These are phyloP conservation scores for Masnerella sp. DNA, from an alignment of 2,888 invertebrate species.

Conservation along the genomic window DNA sequence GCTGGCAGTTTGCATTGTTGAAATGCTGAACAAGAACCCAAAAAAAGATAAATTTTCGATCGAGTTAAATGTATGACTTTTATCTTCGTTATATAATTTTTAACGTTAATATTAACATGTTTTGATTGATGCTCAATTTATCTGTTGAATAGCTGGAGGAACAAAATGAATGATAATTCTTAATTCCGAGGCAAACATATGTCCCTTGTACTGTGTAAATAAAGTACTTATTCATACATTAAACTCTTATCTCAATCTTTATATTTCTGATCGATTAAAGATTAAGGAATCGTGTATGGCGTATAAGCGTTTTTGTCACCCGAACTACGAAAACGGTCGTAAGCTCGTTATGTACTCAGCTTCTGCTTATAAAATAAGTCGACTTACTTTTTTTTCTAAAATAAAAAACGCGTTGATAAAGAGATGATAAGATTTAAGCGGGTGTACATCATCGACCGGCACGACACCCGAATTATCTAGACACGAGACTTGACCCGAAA, in stretches of 20 bases:
- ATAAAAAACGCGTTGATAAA: conserved; percentile 37
- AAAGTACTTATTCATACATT: conserved; percentile 31
- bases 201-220: conserved; percentile 23
- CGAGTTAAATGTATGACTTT: no score
- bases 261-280: conserved; percentile 48
- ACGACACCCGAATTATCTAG: conserved; percentile 53
- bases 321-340: conserved; percentile 27
- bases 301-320: conserved; percentile 34
- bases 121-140: conserved; percentile 38
- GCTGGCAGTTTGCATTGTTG: no score
- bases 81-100: conserved; percentile 26
- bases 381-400: conserved; percentile 26
- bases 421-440: conserved; percentile 48
- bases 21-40: background rate
- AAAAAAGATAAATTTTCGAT: no score
- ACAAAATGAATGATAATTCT: conserved; percentile 34
- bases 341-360: conserved; percentile 40
- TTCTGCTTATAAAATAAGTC: conserved; percentile 33
- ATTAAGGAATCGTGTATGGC: conserved; percentile 40
- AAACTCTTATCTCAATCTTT: conserved; percentile 37
- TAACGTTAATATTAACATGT: conserved; percentile 31
- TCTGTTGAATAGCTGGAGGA: conserved; percentile 24
- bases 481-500: conserved; percentile 47
- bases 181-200: conserved; percentile 25
- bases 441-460: conserved; percentile 32